phyloP scores from a whole-genome alignment of 2,797 vertebrate species.

The Poeciliopsis paucimaculata region DNA sequence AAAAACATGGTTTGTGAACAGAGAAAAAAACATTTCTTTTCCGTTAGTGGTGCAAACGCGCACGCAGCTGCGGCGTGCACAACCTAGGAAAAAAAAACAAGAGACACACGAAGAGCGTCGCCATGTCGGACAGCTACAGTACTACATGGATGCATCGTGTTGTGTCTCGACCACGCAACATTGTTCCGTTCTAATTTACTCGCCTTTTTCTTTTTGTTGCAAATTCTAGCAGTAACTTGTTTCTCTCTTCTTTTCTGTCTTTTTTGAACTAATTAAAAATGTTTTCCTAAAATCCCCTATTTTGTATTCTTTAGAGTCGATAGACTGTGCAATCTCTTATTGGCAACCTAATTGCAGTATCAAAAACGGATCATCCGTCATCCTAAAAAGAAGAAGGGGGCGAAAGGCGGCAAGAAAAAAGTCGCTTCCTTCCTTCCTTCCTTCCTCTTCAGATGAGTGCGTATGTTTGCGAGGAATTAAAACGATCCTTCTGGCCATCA shows the following conservation, averaged over 20 bases:
- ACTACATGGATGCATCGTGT: slow-evolving; percentile 82
- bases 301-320: slow-evolving; percentile 95
- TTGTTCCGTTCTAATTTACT: slow-evolving; percentile 76
- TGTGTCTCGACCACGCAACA: slow-evolving; percentile 87
- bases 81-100: slow-evolving; percentile 82
- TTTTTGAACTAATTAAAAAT: slow-evolving; percentile 78
- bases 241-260: slow-evolving; percentile 74
- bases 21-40: slow-evolving; percentile 66
- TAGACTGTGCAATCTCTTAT: slow-evolving; percentile 99
- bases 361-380: slow-evolving; percentile 82
- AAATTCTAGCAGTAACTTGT: slow-evolving; percentile 87
- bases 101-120: slow-evolving; percentile 88
- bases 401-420: slow-evolving; percentile 79
- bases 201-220: slow-evolving; percentile 42
- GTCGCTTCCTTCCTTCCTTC: slow-evolving; percentile 62
- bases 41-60: slow-evolving; percentile 79
- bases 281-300: slow-evolving; percentile 80
- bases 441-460: slow-evolving; percentile 90
- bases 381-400: slow-evolving; percentile 67
- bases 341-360: slow-evolving; percentile 98
- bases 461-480: slow-evolving; percentile 81
- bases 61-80: slow-evolving; percentile 90
- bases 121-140: slow-evolving; percentile 92
- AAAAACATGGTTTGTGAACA: slow-evolving; percentile 92
- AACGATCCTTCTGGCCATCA: slow-evolving; percentile 96